Evolutionary conservation across 2,113 vertebrate genomes (phyloP), one percentile per base, ranked within the genome.

Genomic region (Anhinga rufa): DNA sequence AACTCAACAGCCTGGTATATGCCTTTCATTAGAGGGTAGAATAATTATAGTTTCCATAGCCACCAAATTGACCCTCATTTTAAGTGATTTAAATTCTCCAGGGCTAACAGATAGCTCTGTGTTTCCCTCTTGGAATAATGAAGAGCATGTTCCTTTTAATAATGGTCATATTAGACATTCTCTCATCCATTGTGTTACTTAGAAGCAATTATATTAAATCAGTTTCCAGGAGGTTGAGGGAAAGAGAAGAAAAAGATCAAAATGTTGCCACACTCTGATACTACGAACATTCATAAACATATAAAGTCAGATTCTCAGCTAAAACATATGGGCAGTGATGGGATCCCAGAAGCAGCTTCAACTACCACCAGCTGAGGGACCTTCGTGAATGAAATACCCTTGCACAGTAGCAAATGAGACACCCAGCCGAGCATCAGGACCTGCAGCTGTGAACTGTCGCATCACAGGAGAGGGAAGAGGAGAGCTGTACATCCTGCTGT

Each of bases 21-120:
- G 40, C n/a, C 36, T 90, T 83, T 84, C 80, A 75, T 93, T 70
- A 82, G n/a, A 87, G 7, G 31, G 51, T 25, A 85, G 79, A 90
- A 90, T 55, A 96, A 62, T 93, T 88, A 86, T 29, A 64, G 72
- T 94, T 97, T 96, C 91, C 74, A 90, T 58, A 96, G 82, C 21
- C 88, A 93, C 55, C 58, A 94, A 97, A 90, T 4, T 96, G 92
- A 94, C 88, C 76, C 64, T 85, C 69, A 51, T 77, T 94, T 92
- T 89, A 90, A 96, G 83, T 86, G 49, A 15, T 61, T 92, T 80
- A 68, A 93, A 81, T 81, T 96, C 64, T 90, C 68, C 51, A 82
- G 40, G 55, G 31, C 24, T 88, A 83, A 49, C 79, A 84, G 68
- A 89, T 9, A 86, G 12, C 17, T 81, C n/a, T 89, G 31, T 69